Percentiles rank a stretch among this genome's conserved stretches.
Conservation (phyloP, 2,797 vertebrate species). For the Leptatherina wallacei region DNA sequence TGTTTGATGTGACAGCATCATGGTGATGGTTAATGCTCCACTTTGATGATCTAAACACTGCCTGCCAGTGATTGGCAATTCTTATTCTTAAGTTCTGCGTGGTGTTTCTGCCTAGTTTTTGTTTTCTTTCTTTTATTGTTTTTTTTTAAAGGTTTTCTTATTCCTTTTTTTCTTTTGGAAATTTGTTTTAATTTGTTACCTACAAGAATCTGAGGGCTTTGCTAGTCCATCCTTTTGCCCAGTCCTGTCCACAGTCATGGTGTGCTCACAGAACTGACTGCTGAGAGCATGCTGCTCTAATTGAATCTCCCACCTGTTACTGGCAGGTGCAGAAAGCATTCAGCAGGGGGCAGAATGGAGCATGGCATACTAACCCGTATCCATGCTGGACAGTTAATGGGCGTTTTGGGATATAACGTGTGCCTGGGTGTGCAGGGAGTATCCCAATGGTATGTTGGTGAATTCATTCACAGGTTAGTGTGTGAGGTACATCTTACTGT, state of each 20-base stretch:
- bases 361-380: constrained; percentile 57
- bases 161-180: not conserved
- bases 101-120: constrained; percentile 28
- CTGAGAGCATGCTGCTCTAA: constrained; percentile 83
- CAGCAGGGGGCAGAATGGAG: constrained; percentile 83
- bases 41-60: constrained; percentile 76
- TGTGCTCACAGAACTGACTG: constrained; percentile 69
- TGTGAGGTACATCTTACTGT: constrained; percentile 34
- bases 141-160: not conserved
- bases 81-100: constrained; percentile 52
- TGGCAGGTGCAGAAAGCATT: constrained; percentile 75
- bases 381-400: constrained; percentile 70
- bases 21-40: constrained; percentile 66
- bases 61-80: constrained; percentile 70
- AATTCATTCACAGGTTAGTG: constrained; percentile 53
- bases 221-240: constrained; percentile 56
- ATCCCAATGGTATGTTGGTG: constrained; percentile 52
- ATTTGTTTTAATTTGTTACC: constrained; percentile 8
- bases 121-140: not conserved
- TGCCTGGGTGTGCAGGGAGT: constrained; percentile 50
- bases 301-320: constrained; percentile 86
- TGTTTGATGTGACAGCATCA: constrained; percentile 70
- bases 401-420: constrained; percentile 52
- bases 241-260: constrained; percentile 63
- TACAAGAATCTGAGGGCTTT: constrained; percentile 49